phyloP scores from a whole-genome alignment of 2,113 vertebrate species.

The Chionomys nivalis region DNA sequence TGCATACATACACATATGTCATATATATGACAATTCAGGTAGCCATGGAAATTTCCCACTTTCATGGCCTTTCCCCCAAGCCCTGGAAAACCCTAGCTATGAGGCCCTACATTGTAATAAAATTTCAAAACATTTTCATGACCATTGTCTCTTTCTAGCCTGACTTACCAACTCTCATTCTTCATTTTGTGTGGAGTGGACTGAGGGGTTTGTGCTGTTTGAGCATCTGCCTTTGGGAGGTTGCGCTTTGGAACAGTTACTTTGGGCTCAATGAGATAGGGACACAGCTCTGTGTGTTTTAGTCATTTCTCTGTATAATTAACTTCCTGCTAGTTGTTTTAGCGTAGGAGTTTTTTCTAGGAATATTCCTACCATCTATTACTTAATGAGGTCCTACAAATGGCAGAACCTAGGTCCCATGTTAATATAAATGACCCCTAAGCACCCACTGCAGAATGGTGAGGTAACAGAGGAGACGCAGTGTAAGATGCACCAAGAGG shows the following conservation, averaged over 20 bases:
- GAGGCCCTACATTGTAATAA: background rate
- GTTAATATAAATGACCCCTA: background rate
- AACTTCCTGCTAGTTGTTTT: background rate
- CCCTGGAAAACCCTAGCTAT: background rate
- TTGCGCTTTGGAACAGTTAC: background rate
- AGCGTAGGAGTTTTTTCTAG: background rate
- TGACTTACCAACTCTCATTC: background rate
- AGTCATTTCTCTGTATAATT: background rate
- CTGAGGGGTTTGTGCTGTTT: background rate
- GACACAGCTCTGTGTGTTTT: too few relatives aligned
- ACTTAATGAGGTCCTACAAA: too few relatives aligned
- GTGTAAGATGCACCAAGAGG: background rate
- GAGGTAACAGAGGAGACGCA: background rate
- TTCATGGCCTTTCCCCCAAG: background rate
- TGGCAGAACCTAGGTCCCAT: rapidly evolving
- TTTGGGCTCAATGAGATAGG: background rate
- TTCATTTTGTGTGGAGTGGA: background rate
- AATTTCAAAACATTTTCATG: background rate
- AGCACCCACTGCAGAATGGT: rapidly evolving
- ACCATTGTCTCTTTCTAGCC: background rate
- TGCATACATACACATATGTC: background rate
- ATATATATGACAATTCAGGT: background rate
- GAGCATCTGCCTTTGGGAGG: background rate
- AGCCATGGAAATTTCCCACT: background rate
- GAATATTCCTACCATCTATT: background rate